A percentile compares a stretch with the other conserved stretches of the same genome.
These are phyloP conservation scores for Lacerta bilineata DNA, from an alignment of 2,797 vertebrate genomes.

Conservation along the genomic window DNA sequence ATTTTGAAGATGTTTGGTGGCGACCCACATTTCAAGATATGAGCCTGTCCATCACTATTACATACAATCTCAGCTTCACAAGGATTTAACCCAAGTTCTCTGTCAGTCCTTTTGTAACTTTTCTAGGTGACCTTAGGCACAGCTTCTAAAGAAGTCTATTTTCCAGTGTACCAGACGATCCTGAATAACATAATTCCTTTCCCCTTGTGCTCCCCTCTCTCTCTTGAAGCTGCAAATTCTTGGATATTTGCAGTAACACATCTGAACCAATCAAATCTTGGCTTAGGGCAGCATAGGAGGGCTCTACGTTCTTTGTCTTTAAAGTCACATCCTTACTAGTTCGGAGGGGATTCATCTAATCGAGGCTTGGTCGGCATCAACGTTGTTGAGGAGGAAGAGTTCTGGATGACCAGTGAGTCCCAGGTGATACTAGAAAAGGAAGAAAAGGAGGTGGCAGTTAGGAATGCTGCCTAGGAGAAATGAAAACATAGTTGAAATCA, in stretches of 20 bases:
- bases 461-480: background rate
- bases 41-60: background rate
- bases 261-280: constrained; percentile 54
- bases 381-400: constrained; percentile 86
- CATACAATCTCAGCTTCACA: background rate
- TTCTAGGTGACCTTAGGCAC: background rate
- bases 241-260: constrained; percentile 42
- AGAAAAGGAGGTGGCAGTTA: constrained; percentile 41
- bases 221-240: background rate
- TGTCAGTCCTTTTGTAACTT: background rate
- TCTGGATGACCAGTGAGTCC: constrained; percentile 82
- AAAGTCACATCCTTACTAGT: background rate
- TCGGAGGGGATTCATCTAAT: constrained; percentile 74
- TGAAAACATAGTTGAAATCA: background rate
- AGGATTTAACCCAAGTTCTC: background rate
- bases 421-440: constrained; percentile 76
- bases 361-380: constrained; percentile 76
- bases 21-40: no score
- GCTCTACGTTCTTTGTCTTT: background rate
- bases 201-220: background rate
- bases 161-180: background rate
- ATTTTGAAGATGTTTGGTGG: background rate
- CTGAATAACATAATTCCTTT: background rate
- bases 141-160: background rate
- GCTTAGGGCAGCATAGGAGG: constrained; percentile 29